Evolutionary conservation across 2,888 invertebrate species (phyloP), one percentile per base, ranked within the genome.

Genomic region (Synanthedon formicaeformis): DNA sequence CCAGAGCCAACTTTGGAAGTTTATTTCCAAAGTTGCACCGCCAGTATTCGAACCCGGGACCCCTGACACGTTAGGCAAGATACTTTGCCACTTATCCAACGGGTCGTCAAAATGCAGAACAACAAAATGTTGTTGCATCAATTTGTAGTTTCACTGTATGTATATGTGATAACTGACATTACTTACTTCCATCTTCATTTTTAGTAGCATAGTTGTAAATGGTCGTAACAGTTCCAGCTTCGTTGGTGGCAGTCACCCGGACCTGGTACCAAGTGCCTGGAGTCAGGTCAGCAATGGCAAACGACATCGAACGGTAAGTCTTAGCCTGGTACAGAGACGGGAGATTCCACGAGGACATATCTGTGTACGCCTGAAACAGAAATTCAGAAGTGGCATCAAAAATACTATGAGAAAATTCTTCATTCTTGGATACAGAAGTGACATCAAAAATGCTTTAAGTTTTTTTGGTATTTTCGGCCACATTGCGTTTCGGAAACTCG

Each of bases 261-360:
- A 92, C 73, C 58, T 89, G 88, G 73, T 92, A 92, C 89, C 91
- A 90, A 0, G 90, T 88, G 6, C 89, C 91, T 0, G 92, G 88
- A 0, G 79, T 67, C 6, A 92, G 81, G 50, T 89, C 89, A 0
- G 82, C 66, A 45, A 90, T 81, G 0, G 79, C 77, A 50, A 88
- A 75, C 1, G 77, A 74, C 3, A 73, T 71, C 6, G 78, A 70
- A 2, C 79, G 77, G 54, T 75, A 78, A 0, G 64, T 57, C 55
- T 74, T 75, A 0, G 73, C 58, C 54, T 78, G 76, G 64, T 81
- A 82, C 4, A 75, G 57, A 12, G 67, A 52, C 4, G 62, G 65
- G 0, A 72, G 54, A 14, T 60, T 69, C 80, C 82, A 83, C 0
- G 75, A 60, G 0, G 73, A 65, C 6, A 72, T 50, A 34, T 57